Percentiles rank a stretch among this genome's conserved stretches.
Conservation (phyloP, 2,113 vertebrate genomes). For the Trichechus manatus region DNA sequence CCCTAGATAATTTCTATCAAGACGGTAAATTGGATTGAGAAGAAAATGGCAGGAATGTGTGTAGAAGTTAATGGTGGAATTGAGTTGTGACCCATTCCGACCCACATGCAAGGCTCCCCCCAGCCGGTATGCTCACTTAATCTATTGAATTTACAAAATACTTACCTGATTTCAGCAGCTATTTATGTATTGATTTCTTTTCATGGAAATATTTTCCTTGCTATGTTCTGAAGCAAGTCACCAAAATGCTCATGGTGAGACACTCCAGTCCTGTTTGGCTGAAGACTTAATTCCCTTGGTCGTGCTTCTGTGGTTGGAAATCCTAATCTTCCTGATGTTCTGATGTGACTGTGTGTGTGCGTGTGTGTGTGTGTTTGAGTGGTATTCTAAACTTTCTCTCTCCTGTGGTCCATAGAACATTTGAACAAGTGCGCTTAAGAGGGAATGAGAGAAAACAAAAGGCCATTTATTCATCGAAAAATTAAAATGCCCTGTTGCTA, state of each 20-base stretch:
- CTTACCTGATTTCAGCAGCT: not conserved
- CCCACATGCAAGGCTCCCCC: not conserved
- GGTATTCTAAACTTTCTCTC: not conserved
- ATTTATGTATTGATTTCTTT: not conserved
- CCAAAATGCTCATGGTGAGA: not conserved
- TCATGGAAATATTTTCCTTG: not conserved
- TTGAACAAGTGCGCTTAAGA: not conserved
- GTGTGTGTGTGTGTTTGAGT: not conserved
- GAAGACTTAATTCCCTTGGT: not conserved
- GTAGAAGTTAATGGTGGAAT: not conserved
- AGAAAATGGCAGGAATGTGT: not conserved
- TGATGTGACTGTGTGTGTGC: not conserved
- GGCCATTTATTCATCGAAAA: not conserved
- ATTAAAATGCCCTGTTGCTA: not conserved
- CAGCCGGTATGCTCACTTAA: too few species aligned
- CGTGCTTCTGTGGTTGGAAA: not conserved
- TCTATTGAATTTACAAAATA: not conserved
- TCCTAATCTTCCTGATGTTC: not conserved
- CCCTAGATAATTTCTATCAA: not conserved
- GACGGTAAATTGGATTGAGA: not conserved
- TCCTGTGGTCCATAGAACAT: not conserved
- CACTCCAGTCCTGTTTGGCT: not conserved
- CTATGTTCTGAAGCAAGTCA: not conserved
- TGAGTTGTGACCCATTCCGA: not conserved
- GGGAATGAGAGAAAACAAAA: not conserved